These are phyloP conservation scores for Eclectus roratus DNA, from an alignment of 2,113 vertebrate species.

Conservation along the genomic window DNA sequence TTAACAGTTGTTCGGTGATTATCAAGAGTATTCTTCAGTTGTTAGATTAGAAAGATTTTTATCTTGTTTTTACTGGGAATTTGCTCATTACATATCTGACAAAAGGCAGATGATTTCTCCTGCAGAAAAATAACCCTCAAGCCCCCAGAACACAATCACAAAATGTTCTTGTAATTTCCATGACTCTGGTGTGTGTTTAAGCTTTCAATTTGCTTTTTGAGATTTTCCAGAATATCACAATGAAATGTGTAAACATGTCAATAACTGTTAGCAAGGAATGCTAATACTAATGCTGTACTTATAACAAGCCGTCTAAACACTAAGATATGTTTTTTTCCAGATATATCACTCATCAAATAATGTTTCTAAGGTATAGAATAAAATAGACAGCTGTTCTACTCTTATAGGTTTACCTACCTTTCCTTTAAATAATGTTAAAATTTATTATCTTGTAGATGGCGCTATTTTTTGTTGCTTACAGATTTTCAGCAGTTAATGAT, in stretches of 20 bases:
- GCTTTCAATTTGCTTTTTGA: not conserved
- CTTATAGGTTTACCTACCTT: not conserved
- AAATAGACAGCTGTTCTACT: not conserved
- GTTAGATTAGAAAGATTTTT: slow-evolving; percentile 39
- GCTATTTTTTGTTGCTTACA: not conserved
- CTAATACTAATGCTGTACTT: not conserved
- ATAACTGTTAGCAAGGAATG: not conserved
- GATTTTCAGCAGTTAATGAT: not conserved
- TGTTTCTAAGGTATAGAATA: not conserved
- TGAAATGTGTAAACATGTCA: not conserved
- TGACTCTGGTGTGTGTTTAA: not conserved
- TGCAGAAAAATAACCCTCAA: not conserved
- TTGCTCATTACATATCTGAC: not conserved
- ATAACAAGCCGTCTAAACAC: not conserved
- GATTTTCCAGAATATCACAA: not conserved
- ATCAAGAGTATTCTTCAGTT: slow-evolving; percentile 10
- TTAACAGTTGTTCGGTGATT: slow-evolving; percentile 32
- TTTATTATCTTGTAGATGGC: not conserved
- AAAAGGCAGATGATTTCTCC: not conserved
- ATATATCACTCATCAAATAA: not conserved
- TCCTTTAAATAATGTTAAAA: not conserved
- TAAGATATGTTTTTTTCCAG: not conserved
- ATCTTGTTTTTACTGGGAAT: not conserved
- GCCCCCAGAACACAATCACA: not conserved
- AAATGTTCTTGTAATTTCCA: not conserved